Percentiles rank a stretch among this genome's conserved stretches.
Evolutionary conservation across 2,888 invertebrate genomes (phyloP).

Genomic region (Callyntrura sp.): DNA sequence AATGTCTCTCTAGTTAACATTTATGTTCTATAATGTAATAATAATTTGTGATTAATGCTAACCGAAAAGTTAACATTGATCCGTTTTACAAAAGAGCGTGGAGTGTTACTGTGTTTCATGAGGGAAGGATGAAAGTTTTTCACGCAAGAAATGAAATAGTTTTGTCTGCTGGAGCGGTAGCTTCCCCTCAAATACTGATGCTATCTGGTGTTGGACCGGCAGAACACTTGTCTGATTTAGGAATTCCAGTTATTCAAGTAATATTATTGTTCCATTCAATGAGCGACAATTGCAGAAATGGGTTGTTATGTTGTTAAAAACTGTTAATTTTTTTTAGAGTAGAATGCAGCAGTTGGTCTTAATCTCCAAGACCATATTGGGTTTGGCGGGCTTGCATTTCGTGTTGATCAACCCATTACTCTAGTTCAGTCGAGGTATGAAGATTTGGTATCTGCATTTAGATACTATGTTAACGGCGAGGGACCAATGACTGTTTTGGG

Average conservation of each 20-base stretch:
- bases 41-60: too few species aligned
- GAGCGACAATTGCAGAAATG: too few species aligned
- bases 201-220: slow-evolving; percentile 81
- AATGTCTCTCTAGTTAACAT: too few species aligned
- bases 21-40: too few species aligned
- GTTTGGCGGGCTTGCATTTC: slow-evolving; percentile 89
- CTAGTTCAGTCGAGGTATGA: slow-evolving; percentile 93
- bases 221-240: slow-evolving; percentile 78
- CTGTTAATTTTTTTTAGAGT: too few species aligned
- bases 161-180: slow-evolving; percentile 85
- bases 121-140: slow-evolving; percentile 90
- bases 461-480: slow-evolving; percentile 94
- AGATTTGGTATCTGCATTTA: slow-evolving; percentile 92
- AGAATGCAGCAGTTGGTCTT: slow-evolving; percentile 86
- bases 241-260: slow-evolving; percentile 85
- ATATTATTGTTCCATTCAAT: too few species aligned
- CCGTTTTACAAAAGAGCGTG: slow-evolving; percentile 88
- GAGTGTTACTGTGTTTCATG: slow-evolving; percentile 83
- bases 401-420: slow-evolving; percentile 89
- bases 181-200: slow-evolving; percentile 81
- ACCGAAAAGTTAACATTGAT: too few species aligned
- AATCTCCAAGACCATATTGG: slow-evolving; percentile 81
- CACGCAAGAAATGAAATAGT: slow-evolving; percentile 94
- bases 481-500: slow-evolving; percentile 94
- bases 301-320: too few species aligned